Conservation (phyloP, 2,888 invertebrate genomes). For the Drosophila siamana region DNA sequence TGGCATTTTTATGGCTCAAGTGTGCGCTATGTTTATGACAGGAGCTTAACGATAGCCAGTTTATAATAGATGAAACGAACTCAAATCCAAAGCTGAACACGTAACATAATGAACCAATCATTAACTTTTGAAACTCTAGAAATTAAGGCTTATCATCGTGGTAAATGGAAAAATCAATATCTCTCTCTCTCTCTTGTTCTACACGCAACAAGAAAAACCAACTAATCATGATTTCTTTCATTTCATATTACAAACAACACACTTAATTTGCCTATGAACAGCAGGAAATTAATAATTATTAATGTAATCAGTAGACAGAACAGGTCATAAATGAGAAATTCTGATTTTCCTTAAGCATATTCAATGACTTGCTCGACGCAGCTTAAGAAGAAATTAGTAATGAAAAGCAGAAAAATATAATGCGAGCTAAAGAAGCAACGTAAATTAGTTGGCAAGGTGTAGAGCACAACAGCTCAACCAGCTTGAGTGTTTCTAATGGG, state of each 20-base stretch:
- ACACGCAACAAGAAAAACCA: constrained; percentile 7
- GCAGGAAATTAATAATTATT: constrained; percentile 34
- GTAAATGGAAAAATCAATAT: constrained; percentile 26
- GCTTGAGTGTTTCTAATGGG: neutral
- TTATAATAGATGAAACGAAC: constrained; percentile 27
- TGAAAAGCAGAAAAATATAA: neutral
- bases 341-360: constrained; percentile 19
- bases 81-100: constrained; percentile 23
- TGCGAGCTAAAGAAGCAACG: neutral
- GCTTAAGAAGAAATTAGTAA: neutral
- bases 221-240: constrained; percentile 33
- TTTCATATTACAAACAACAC: constrained; percentile 8
- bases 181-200: constrained; percentile 21
- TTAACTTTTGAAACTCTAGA: constrained; percentile 3
- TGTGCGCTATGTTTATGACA: constrained; percentile 67
- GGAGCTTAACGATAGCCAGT: constrained; percentile 39
- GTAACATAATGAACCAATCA: constrained; percentile 26
- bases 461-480: neutral
- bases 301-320: constrained; percentile 28
- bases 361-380: constrained; percentile 5
- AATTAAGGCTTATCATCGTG: constrained; percentile 22
- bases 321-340: constrained; percentile 20
- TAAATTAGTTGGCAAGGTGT: neutral
- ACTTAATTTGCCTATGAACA: constrained; percentile 26
- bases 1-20: constrained; percentile 59